These are phyloP conservation scores for Morone saxatilis DNA, from an alignment of 2,113 vertebrate genomes.

Conservation along the genomic window DNA sequence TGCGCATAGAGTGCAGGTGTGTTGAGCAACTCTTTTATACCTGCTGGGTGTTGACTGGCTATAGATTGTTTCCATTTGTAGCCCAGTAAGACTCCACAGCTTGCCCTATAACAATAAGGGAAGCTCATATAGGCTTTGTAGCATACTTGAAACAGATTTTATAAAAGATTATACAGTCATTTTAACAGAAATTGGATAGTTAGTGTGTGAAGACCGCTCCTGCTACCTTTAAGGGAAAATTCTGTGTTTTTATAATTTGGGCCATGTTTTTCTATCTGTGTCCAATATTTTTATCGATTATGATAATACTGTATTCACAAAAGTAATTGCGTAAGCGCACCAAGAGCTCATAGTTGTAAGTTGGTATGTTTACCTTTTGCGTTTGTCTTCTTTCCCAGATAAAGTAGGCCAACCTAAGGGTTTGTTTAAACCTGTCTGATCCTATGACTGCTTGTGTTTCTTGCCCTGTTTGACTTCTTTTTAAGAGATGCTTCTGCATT, in stretches of 20 bases:
- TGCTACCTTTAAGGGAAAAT: too few relatives aligned
- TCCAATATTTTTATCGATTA: neutral
- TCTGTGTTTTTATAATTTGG: neutral
- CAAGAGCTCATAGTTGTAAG: too few relatives aligned
- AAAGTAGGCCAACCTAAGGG: neutral
- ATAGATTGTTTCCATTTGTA: constrained; percentile 21
- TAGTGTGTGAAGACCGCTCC: too few relatives aligned
- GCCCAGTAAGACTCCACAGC: neutral
- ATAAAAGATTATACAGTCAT: neutral
- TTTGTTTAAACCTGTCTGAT: neutral
- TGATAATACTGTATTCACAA: too few relatives aligned
- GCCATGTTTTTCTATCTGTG: neutral
- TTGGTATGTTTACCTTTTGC: neutral
- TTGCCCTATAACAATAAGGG: constrained; percentile 14
- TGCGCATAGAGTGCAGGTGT: constrained; percentile 36
- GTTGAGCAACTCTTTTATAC: constrained; percentile 31
- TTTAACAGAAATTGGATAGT: neutral
- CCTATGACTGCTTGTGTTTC: neutral
- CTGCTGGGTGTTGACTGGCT: constrained; percentile 12
- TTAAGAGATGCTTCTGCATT: neutral
- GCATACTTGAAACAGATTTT: neutral
- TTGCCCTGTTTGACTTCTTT: neutral
- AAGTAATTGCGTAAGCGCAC: neutral
- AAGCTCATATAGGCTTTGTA: neutral
- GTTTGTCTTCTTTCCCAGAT: neutral